Percentiles rank a stretch among this genome's conserved stretches.
These are phyloP conservation scores for Cheilosia impressa DNA, from an alignment of 2,888 invertebrate genomes.

Conservation along the genomic window DNA sequence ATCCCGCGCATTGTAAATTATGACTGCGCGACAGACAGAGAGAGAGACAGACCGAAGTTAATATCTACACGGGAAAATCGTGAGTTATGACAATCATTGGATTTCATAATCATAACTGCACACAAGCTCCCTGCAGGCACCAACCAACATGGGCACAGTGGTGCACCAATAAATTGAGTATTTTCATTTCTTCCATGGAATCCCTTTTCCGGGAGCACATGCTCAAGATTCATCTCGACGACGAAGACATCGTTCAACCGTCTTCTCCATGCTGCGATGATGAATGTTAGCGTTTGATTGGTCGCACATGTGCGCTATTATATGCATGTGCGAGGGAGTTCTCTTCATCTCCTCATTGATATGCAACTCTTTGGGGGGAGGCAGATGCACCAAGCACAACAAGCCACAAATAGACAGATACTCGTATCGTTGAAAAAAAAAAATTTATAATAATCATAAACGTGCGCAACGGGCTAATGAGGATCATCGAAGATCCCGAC, in stretches of 20 bases:
- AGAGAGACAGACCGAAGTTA: constrained; percentile 48
- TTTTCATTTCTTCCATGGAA: constrained; percentile 67
- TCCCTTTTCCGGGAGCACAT: constrained; percentile 73
- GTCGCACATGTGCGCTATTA: constrained; percentile 74
- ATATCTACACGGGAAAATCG: constrained; percentile 66
- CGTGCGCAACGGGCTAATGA: constrained; percentile 73
- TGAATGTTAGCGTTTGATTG: constrained; percentile 74
- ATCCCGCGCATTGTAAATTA: constrained; percentile 67
- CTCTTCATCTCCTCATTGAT: constrained; percentile 57
- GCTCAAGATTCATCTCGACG: constrained; percentile 58
- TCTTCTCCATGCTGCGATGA: constrained; percentile 55
- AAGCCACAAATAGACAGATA: constrained; percentile 64
- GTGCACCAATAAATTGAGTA: constrained; percentile 70
- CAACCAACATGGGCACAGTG: not conserved
- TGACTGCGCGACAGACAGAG: constrained; percentile 11
- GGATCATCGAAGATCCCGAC: constrained; percentile 73
- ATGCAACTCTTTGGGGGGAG: constrained; percentile 56
- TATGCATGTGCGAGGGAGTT: constrained; percentile 55
- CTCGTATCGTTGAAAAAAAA: constrained; percentile 32
- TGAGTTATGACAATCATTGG: constrained; percentile 74
- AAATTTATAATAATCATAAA: constrained; percentile 69
- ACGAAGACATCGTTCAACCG: constrained; percentile 59
- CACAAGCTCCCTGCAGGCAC: constrained; percentile 43
- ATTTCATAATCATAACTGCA: constrained; percentile 75
- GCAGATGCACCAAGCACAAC: not conserved